These are phyloP conservation scores for Melospiza georgiana DNA, from an alignment of 2,113 vertebrate species.

Conservation along the genomic window DNA sequence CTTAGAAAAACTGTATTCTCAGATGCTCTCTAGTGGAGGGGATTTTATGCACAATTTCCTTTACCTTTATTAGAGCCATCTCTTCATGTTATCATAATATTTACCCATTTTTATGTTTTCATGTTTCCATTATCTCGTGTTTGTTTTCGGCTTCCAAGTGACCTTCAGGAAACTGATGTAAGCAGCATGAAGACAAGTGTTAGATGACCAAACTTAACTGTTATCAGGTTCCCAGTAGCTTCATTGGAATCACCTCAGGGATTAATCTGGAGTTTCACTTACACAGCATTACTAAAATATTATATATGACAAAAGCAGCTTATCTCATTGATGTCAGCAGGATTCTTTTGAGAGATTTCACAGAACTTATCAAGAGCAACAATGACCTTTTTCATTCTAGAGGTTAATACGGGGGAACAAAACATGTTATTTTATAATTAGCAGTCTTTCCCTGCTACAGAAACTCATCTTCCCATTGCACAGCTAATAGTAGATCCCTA, in stretches of 20 bases:
- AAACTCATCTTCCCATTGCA: background rate
- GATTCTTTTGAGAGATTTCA: constrained; percentile 1
- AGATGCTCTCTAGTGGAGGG: background rate
- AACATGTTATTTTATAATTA: background rate
- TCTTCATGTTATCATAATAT: background rate
- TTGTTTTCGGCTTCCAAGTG: background rate
- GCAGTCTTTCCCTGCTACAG: background rate
- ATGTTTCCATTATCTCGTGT: background rate
- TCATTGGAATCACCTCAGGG: background rate
- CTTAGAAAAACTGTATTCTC: background rate
- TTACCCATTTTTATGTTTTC: background rate
- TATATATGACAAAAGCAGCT: background rate
- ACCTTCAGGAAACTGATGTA: background rate
- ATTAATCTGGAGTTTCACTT: background rate
- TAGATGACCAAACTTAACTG: background rate
- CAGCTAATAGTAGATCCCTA: background rate
- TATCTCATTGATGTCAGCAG: background rate
- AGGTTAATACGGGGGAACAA: background rate
- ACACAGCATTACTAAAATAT: background rate
- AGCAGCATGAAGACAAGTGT: background rate
- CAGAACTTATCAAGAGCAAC: background rate
- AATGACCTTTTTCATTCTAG: background rate
- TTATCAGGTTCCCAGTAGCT: background rate
- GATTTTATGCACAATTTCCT: background rate
- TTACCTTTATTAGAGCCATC: background rate